Conservation (phyloP, 2,113 vertebrate genomes). For the Uropsilus gracilis region DNA sequence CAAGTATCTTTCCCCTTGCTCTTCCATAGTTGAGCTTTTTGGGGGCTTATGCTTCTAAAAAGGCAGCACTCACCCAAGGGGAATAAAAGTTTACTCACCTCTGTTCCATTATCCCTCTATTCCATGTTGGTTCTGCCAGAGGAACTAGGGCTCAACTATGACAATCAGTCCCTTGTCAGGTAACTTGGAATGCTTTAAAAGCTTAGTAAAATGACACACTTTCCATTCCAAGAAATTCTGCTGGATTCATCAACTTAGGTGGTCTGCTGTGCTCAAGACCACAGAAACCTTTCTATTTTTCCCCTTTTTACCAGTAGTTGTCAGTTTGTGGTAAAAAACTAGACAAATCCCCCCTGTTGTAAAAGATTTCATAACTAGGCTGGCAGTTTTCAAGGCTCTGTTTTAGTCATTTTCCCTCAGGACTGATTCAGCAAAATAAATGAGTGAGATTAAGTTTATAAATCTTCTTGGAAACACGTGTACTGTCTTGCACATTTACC, state of each 20-base stretch:
- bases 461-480: conserved; percentile 57
- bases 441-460: conserved; percentile 67
- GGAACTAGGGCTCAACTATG: neutral
- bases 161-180: conserved; percentile 16
- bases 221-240: conserved; percentile 40
- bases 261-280: conserved; percentile 6
- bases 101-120: neutral
- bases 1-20: neutral
- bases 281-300: neutral
- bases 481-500: conserved; percentile 64
- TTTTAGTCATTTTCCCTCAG: conserved; percentile 71
- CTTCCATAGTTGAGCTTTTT: neutral
- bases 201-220: neutral
- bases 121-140: neutral
- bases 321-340: conserved; percentile 72
- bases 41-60: neutral
- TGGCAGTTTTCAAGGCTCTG: conserved; percentile 72
- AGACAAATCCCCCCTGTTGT: conserved; percentile 73
- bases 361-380: conserved; percentile 77
- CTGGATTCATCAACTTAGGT: conserved; percentile 7
- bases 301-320: conserved; percentile 45
- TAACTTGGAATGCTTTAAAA: neutral
- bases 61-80: neutral
- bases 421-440: conserved; percentile 75
- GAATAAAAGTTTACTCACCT: neutral